Conservation (phyloP, 1,140 invertebrate species). For the Aphaenogaster ashmeadi region DNA sequence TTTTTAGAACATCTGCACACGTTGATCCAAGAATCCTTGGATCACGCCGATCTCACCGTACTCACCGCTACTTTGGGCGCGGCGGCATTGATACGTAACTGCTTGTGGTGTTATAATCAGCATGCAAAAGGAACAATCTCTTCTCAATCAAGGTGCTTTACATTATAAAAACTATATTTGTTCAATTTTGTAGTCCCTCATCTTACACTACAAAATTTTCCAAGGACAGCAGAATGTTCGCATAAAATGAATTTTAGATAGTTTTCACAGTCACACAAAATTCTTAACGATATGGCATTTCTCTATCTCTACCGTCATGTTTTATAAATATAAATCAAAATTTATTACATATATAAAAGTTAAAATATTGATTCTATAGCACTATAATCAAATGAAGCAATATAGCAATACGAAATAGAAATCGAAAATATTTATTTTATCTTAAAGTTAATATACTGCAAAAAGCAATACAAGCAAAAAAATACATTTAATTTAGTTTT, state of each 20-base stretch:
- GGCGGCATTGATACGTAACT: constrained; percentile 92
- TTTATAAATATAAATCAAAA: not conserved
- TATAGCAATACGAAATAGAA: not conserved
- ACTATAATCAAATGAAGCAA: not conserved
- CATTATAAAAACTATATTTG: not conserved
- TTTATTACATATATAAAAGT: not conserved
- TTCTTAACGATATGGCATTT: not conserved
- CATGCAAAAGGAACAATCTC: constrained; percentile 85
- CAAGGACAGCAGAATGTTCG: not conserved
- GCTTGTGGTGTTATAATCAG: constrained; percentile 91
- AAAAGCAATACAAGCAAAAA: not conserved
- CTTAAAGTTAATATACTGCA: not conserved
- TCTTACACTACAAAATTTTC: not conserved
- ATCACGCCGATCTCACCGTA: constrained; percentile 93
- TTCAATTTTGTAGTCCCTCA: not conserved
- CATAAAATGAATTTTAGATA: not conserved
- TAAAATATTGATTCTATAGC: not conserved
- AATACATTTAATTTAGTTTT: not conserved
- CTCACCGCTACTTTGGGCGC: constrained; percentile 93
- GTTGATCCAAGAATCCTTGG: constrained; percentile 92
- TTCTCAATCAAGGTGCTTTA: constrained; percentile 73
- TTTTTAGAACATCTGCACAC: constrained; percentile 91
- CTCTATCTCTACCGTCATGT: not conserved
- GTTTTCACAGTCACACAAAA: not conserved
- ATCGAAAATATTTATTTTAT: not conserved